Base-by-base conservation (phyloP, 2,797 vertebrate genomes). In the Eidolon dupreanum region DNA sequence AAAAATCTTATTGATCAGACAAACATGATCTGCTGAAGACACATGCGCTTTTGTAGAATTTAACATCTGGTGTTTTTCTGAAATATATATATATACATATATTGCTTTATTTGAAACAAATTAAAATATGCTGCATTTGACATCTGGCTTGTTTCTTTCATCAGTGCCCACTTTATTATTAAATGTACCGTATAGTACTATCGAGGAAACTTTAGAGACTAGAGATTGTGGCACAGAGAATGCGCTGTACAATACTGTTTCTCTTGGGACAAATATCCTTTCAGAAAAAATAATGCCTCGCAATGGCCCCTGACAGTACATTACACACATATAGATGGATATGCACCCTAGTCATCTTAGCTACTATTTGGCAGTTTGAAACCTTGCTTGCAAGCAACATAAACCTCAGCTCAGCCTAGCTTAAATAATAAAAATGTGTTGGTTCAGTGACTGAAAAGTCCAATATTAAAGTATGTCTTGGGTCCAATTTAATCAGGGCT, bases 111-210 rank as follows among this genome's bases (percentile, higher is more conserved):
- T 96, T 90, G 95, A 97, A 97, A 98, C 96, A 96, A 98, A 96
- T 96, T 98, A 98, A 98, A 97, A 97, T 97, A 97, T 97, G 97
- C 97, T 98, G 97, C 66, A 89, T 98, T 98, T 98, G 96, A 98
- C 86, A 55, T 98, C 93, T 79, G 92, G 55, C 77, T 89, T 43
- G 74, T 55, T 92, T 93, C 77, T 93, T 74, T 94, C 61, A 28
- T 83, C 36, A 41, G 46, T 70, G 85, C 68, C 65, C 77, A 36
- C 38, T 71, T 95, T 28, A 20, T 63, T 88, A 9, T 31, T 59
- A 43, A 73, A 36, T 8, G 38, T 70, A n/a, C 20, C 43, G 4
- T 33, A 59, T 5, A 61, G 20, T 24, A 17, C 55, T 49, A 86
- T 57, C 2, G 17, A 57, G 70, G 57, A 82, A 95, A 33, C 51